phyloP scores from a whole-genome alignment of 2,113 vertebrate genomes.

The Pituophis catenifer region DNA sequence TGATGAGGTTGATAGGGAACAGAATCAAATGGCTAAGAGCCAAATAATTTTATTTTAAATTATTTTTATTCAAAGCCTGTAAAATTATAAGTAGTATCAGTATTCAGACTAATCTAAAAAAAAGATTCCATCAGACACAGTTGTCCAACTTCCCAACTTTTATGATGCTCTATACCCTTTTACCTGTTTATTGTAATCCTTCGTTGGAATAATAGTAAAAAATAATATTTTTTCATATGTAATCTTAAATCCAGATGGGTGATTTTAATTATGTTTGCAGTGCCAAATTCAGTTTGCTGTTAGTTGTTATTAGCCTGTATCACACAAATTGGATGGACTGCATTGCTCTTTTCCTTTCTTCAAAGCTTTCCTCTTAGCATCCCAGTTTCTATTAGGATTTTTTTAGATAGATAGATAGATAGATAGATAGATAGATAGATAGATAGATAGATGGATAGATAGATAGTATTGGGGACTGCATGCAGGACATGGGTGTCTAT shows the following conservation, averaged over 20 bases:
- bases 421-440: too few species aligned
- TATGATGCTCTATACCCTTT: neutral
- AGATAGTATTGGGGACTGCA: neutral
- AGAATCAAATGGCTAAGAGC: too few species aligned
- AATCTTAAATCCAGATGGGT: neutral
- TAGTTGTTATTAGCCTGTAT: neutral
- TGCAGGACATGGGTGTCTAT: neutral
- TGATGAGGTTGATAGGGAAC: neutral
- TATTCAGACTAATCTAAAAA: neutral
- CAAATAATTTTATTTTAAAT: constrained; percentile 1
- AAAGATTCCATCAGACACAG: neutral
- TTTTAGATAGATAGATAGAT: too few species aligned
- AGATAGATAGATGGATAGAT: too few species aligned
- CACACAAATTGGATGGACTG: neutral
- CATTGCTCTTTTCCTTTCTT: neutral
- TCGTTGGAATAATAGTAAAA: neutral
- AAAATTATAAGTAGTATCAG: neutral
- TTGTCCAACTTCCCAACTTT: neutral
- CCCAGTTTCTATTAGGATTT: neutral
- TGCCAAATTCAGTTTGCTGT: neutral
- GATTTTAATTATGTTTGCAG: neutral
- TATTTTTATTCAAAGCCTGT: neutral
- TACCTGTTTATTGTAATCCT: neutral
- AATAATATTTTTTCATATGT: neutral
- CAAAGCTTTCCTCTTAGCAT: neutral